phyloP scores from a whole-genome alignment of 2,797 vertebrate genomes.

The Psittacula derbiana region DNA sequence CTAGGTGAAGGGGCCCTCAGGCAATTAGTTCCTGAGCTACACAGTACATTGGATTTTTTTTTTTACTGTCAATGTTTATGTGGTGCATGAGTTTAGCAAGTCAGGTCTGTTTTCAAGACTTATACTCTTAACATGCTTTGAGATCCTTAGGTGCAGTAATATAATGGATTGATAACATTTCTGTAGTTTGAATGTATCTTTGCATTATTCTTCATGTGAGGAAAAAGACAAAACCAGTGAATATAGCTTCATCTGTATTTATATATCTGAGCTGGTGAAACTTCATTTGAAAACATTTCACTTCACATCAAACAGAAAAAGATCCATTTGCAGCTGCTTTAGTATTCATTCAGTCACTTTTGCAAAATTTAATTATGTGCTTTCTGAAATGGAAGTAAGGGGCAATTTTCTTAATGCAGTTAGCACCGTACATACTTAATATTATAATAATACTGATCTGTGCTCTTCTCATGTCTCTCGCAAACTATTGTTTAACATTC shows the following conservation, averaged over 20 bases:
- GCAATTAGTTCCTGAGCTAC: not conserved
- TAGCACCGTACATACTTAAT: conserved; percentile 20
- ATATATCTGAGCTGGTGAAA: not conserved
- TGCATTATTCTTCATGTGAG: not conserved
- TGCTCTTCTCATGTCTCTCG: conserved; percentile 7
- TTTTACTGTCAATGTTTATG: not conserved
- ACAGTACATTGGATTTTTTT: not conserved
- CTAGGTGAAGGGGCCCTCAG: not conserved
- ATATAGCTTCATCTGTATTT: not conserved
- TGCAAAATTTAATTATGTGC: conserved; percentile 48
- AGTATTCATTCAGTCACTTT: conserved; percentile 9
- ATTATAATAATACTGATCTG: conserved; percentile 26
- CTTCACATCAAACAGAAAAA: not conserved
- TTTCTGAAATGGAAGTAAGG: conserved; percentile 46
- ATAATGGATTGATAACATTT: not conserved
- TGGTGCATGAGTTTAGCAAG: not conserved
- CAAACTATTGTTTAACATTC: not conserved
- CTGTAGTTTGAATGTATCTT: not conserved
- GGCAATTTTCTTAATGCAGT: conserved; percentile 60
- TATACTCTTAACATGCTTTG: not conserved
- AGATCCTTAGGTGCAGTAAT: not conserved
- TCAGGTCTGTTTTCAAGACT: not conserved
- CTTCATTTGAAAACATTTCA: not conserved
- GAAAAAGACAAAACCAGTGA: not conserved
- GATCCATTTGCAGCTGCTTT: conserved; percentile 30